Conservation (phyloP, 2,113 vertebrate genomes). For the Toxostoma redivivum region DNA sequence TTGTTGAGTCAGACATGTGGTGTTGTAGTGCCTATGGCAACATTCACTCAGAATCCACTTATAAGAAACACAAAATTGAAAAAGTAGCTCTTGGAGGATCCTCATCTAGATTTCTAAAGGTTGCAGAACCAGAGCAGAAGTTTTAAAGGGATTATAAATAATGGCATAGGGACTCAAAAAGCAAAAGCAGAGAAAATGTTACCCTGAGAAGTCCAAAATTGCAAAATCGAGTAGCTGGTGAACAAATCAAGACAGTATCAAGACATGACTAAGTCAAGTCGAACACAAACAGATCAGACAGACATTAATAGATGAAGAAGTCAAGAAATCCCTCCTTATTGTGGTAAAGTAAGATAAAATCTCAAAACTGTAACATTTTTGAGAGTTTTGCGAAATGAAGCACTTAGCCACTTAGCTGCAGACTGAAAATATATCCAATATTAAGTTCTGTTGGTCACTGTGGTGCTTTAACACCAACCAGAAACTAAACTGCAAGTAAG, state of each 20-base stretch:
- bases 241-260: neutral
- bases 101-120: neutral
- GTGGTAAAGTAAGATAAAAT: neutral
- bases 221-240: neutral
- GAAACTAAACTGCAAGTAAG: neutral
- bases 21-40: neutral
- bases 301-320: neutral
- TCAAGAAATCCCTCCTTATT: neutral
- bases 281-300: neutral
- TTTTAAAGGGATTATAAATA: neutral
- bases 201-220: neutral
- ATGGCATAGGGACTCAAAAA: neutral
- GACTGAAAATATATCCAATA: neutral
- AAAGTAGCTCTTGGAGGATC: neutral
- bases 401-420: fast-evolving
- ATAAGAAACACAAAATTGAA: neutral
- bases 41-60: neutral
- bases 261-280: neutral
- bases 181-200: neutral
- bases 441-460: neutral
- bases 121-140: neutral
- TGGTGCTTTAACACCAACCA: neutral
- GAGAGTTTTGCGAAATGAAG: neutral
- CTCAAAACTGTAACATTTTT: neutral
- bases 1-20: neutral